Evolutionary conservation across 2,888 invertebrate species (phyloP), one percentile per base, ranked within the genome.

Genomic region (Trichacis sp.): DNA sequence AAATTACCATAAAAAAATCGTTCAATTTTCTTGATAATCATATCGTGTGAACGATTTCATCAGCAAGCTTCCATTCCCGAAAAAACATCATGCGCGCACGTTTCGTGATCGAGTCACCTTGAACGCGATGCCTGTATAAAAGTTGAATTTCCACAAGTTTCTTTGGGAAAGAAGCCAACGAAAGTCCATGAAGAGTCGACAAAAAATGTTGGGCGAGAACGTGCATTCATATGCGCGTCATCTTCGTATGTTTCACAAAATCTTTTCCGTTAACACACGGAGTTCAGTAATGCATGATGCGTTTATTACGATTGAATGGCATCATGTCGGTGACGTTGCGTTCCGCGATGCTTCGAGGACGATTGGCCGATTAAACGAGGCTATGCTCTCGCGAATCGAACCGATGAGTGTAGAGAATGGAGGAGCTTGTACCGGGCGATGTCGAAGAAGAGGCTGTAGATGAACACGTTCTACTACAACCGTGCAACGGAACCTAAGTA

Each of bases 311-410:
- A 42, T 42, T 9, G 5, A 38, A 17, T 42, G 8, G 42, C 42
- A 17, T 42, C 42, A n/a, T 11, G 14, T 42, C 17, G 42, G 11
- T 15, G 43, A 43, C 15, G 6, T 40, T 14, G 6, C 15, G 17
- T 40, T 17, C 12, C n/a, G 15, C 15, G 15, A 45, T 19, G 18
- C 45, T 19, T n/a, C 15, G 9, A 5, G 9, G 20, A 46, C 8
- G 24, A n/a, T 2, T 14, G 8, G 5, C 3, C 12, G 40, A 53
- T 76, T 75, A 82, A 67, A 82, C 82, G 70, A 82, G 75, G 70
- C 82, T 82, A 71, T 82, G 81, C 70, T 82, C 79, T 68, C 81
- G 78, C 59, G 81, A 79, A 60, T 82, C 78, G 72, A 77, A 78
- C 64, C 77, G 79, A 81, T 82, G 82, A 63, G 82, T 82, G 73